Evolutionary conservation across 53 echinoderm and acorn worm species (phyloP), one percentile per base, ranked within the genome.

Genomic region (Zoroaster sp.): DNA sequence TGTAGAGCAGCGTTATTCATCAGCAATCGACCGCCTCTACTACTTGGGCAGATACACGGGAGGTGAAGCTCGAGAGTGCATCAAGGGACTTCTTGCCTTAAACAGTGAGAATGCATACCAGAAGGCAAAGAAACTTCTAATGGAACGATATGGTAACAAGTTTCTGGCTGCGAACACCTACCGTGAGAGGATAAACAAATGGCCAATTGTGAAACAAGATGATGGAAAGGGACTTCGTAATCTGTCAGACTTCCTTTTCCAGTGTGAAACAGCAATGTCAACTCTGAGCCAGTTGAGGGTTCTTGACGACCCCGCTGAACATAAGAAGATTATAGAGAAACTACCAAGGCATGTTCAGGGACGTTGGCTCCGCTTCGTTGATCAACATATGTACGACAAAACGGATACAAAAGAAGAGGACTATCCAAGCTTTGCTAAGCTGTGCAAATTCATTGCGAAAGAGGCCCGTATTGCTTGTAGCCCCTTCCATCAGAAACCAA

Each of bases 31-130:
- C 67, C 72, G 69, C 47, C 63, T 91, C 5, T 78, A 94, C 87
- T 92, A 88, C 31, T 78, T 94, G 0, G 89, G 88, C 63, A 91
- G 63, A 82, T 92, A 92, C 86, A 52, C 86, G 7, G 53, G 80
- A 10, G 94, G 94, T 11, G 44, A 63, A 51, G 94, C 87, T 5
- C 89, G 76, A 45, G 86, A 91, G 28, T 51, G 89, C 21, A 79
- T 94, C 42, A 76, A 87, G 36, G 89, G 92, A 32, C 87, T 85
- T 45, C 87, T 94, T 33, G 66, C 65, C 28, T 33, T 65, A 47
- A 67, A 81, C 81, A 81, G 39, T 65, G 88, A 38, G 1, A 55
- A 41, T 63, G 81, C 81, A 14, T 89, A 80, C 30, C 47, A 71
- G 17, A 38, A 89, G 18, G 89, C 89, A 33, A 89, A 81, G 40